A percentile compares a stretch with the other conserved stretches of the same genome.
Conservation (phyloP, 2,113 vertebrate genomes). For the Microtus montanus region DNA sequence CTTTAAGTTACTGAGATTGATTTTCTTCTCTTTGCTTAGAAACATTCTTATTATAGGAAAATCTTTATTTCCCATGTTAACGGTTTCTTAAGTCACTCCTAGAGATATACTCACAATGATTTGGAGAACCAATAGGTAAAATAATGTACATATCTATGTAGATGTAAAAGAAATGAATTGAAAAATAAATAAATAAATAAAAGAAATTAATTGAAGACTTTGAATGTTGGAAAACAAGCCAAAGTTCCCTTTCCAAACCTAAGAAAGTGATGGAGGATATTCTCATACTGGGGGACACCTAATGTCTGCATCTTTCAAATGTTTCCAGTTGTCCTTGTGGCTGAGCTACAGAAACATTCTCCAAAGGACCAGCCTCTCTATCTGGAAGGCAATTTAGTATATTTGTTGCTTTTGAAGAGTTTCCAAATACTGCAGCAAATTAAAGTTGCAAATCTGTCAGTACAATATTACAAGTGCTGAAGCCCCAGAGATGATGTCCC, state of each 20-base stretch:
- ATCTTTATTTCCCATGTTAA: not conserved
- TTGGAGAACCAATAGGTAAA: not conserved
- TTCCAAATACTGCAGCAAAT: constrained; percentile 32
- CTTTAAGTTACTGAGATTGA: not conserved
- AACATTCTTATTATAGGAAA: constrained; percentile 22
- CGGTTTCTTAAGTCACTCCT: not conserved
- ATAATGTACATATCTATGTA: not conserved
- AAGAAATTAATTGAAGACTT: not conserved
- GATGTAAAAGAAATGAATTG: not conserved
- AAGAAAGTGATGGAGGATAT: not conserved
- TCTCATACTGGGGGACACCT: not conserved
- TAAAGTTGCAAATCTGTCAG: constrained; percentile 49
- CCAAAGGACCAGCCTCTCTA: not conserved
- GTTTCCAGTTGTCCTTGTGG: not conserved
- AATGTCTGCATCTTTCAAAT: not conserved
- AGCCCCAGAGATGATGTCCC: constrained; percentile 66
- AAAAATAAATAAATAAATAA: not conserved
- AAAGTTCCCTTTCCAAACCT: not conserved
- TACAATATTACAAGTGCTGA: constrained; percentile 20
- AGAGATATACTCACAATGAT: not conserved
- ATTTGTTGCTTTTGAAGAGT: constrained; percentile 15
- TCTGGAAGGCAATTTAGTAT: constrained; percentile 10
- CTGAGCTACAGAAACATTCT: not conserved
- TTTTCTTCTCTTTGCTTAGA: not conserved
- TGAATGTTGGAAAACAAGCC: not conserved